phyloP scores from a whole-genome alignment of 37 sponge, comb jelly and placozoan genomes.

The Agelas oroides region DNA sequence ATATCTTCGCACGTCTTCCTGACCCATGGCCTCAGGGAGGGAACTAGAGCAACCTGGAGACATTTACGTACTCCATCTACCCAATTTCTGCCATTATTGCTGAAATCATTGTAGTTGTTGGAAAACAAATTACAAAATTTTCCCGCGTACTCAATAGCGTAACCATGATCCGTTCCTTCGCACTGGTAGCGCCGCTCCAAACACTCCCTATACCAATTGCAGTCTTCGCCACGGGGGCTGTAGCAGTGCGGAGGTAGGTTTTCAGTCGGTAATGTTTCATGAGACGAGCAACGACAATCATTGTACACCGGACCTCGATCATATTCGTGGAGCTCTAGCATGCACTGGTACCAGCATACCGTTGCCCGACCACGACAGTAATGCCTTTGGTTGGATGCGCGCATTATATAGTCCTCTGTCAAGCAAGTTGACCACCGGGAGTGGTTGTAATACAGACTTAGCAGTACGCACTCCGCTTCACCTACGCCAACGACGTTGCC shows the following conservation, averaged over 20 bases:
- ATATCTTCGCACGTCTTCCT: conserved; percentile 37
- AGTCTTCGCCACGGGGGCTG: conserved; percentile 52
- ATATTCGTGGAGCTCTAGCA: conserved; percentile 16
- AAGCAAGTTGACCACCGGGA: conserved; percentile 69
- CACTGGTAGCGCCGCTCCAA: conserved; percentile 47
- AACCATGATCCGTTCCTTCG: conserved; percentile 25
- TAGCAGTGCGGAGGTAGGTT: conserved; percentile 51
- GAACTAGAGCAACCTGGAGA: conserved; percentile 46
- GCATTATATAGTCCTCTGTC: conserved; percentile 48
- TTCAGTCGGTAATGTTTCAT: background rate
- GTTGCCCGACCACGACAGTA: background rate
- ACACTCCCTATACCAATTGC: conserved; percentile 59
- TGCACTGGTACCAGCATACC: conserved; percentile 51
- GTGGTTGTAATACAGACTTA: conserved; percentile 20
- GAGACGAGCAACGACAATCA: conserved; percentile 28
- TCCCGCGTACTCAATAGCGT: conserved; percentile 51
- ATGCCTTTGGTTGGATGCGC: background rate
- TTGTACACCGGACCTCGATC: conserved; percentile 35
- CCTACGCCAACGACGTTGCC: conserved; percentile 11
- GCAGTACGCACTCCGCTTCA: conserved; percentile 28
- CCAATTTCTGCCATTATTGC: conserved; percentile 26
- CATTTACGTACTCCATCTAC: conserved; percentile 50
- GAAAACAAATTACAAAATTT: conserved; percentile 50
- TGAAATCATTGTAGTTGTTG: conserved; percentile 43
- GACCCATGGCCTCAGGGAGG: conserved; percentile 44